Evolutionary conservation across 2,888 invertebrate genomes (phyloP), one percentile per base, ranked within the genome.

Genomic region (Didymodactylos carnosus): DNA sequence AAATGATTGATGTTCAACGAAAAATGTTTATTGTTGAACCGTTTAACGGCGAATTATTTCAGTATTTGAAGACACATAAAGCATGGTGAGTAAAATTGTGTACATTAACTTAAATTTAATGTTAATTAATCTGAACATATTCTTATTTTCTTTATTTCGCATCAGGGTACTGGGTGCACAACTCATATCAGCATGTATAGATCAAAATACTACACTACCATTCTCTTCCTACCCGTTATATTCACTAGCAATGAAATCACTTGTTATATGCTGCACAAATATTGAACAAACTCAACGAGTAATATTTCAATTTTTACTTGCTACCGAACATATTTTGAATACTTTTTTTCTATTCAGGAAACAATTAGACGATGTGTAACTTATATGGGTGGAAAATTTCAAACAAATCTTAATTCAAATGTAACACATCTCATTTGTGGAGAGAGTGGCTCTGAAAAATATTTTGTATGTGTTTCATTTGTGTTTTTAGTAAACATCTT

Each of bases 261-360:
- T 74, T n/a, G 71, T 53, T 72, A 23, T 74, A 29, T 74, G 74
- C 39, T 74, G 74, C 19, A 62, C 74, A 3, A 74, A 74, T 62
- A 51, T 74, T 53, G 53, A 71, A 49, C 51, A 74, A 39, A 41
- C 7, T 40, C 40, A 71, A 35, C 40, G 74, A 39, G 74, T 74
- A 71, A 39, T 23, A 6, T 14, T 35, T 19, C 2, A 4, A 25
- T 19, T 35, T 35, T 35, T 35, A n/a, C 6, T 29, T 8, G 19
- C 19, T 19, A 14, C n/a, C n/a, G n/a, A 29, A 16, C 8, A 29
- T 16, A n/a, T n/a, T 53, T 29, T 2, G 16, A 29, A 2, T 29
- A 29, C n/a, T 3, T 29, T 6, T 7, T 10, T 3, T 19, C 35
- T 29, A 11, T 35, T 10, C 35, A 62, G 62, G 62, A 62, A n/a